A percentile compares a stretch with the other conserved stretches of the same genome.
phyloP scores from a whole-genome alignment of 2,797 vertebrate genomes.

The Kryptolebias ocellatus region DNA sequence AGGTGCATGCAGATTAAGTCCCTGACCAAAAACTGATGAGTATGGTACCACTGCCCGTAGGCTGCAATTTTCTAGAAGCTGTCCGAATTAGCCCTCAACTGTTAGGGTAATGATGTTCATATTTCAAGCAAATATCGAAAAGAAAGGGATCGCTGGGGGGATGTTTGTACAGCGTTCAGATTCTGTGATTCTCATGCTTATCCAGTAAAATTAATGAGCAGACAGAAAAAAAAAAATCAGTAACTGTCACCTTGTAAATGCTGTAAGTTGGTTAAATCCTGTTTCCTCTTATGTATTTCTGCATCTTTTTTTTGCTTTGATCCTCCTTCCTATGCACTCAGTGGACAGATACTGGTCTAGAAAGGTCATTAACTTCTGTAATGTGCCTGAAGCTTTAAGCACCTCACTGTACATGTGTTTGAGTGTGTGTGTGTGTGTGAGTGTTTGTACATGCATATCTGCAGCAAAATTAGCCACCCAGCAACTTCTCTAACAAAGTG shows the following conservation, averaged over 20 bases:
- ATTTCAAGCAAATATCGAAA: constrained; percentile 22
- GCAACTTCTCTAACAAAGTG: constrained; percentile 14
- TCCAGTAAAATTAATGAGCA: constrained; percentile 12
- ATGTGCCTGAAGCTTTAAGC: not conserved
- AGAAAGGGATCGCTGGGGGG: constrained; percentile 7
- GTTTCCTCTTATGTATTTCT: not conserved
- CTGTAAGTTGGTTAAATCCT: not conserved
- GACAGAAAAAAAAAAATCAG: not conserved
- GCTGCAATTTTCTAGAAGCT: constrained; percentile 25
- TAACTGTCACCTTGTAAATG: not conserved
- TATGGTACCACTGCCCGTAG: constrained; percentile 5
- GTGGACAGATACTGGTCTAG: constrained; percentile 11
- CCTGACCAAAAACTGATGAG: constrained; percentile 12
- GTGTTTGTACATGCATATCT: constrained; percentile 22
- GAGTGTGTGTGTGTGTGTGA: not conserved
- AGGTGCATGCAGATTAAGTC: not conserved
- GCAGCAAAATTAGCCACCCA: constrained; percentile 24
- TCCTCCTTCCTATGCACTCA: not conserved
- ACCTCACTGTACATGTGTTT: not conserved
- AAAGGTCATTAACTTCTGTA: constrained; percentile 27
- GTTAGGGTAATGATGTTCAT: constrained; percentile 25
- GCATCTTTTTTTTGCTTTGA: not conserved
- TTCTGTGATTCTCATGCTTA: constrained; percentile 24
- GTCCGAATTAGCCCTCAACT: constrained; percentile 22
- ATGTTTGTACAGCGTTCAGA: constrained; percentile 37